A percentile compares a stretch with the other conserved stretches of the same genome.
Conservation (phyloP, 2,888 invertebrate genomes). For the Drosophila dives region DNA sequence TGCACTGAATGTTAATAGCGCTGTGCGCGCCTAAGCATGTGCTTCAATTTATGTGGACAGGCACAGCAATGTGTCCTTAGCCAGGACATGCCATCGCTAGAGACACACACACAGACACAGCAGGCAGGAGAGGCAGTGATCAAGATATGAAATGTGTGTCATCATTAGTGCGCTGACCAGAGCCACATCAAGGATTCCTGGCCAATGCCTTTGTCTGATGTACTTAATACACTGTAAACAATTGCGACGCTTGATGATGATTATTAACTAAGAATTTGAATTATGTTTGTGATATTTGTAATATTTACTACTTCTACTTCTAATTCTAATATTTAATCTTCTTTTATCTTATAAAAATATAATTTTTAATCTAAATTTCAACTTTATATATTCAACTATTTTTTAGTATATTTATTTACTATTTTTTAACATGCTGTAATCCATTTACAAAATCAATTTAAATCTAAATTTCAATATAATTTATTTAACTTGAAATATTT, state of each 20-base stretch:
- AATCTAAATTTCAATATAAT: too few relatives aligned
- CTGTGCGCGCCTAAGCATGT: conserved; percentile 77
- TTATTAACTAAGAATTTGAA: not conserved
- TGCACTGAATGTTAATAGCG: conserved; percentile 60
- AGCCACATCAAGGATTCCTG: conserved; percentile 60
- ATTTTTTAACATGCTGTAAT: too few relatives aligned
- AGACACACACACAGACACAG: not conserved
- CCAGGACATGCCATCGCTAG: conserved; percentile 19
- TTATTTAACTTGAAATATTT: not conserved
- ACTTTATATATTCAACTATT: too few relatives aligned
- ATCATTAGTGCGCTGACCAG: conserved; percentile 72
- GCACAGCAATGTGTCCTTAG: conserved; percentile 42
- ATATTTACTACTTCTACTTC: too few relatives aligned
- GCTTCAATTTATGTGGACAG: conserved; percentile 75
- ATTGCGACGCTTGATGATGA: not conserved
- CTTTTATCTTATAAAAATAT: too few relatives aligned
- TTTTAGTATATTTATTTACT: too few relatives aligned
- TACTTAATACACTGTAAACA: conserved; percentile 46
- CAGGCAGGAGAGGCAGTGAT: conserved; percentile 34
- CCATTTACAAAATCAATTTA: too few relatives aligned
- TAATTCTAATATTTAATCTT: too few relatives aligned
- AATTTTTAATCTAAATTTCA: too few relatives aligned
- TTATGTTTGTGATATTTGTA: too few relatives aligned
- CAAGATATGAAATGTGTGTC: conserved; percentile 76
- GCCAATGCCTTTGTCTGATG: conserved; percentile 27